phyloP scores from a whole-genome alignment of 1,140 invertebrate genomes.

The Mycetomoellerius zeteki region DNA sequence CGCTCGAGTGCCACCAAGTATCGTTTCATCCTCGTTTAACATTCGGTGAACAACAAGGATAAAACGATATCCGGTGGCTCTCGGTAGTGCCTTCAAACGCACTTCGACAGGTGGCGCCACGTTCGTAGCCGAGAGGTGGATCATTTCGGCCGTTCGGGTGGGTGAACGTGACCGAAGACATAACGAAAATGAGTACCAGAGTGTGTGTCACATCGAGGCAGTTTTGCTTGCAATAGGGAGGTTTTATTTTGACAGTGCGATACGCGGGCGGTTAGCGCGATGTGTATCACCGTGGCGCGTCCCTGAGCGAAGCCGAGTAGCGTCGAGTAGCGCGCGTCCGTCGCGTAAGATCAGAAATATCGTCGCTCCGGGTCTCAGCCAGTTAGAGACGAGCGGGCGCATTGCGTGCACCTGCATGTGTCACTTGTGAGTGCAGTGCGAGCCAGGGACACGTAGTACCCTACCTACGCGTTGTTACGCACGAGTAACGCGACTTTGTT shows the following conservation, averaged over 20 bases:
- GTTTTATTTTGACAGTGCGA: conserved; percentile 83
- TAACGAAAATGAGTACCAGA: conserved; percentile 81
- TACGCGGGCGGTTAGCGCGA: conserved; percentile 72
- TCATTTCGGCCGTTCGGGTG: conserved; percentile 69
- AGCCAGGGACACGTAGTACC: neutral
- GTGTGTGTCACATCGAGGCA: conserved; percentile 82
- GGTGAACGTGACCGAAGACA: conserved; percentile 83
- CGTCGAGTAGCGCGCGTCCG: conserved; percentile 66
- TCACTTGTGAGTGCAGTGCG: conserved; percentile 73
- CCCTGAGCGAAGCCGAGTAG: conserved; percentile 77
- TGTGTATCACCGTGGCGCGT: conserved; percentile 74
- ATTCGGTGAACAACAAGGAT: too few species aligned
- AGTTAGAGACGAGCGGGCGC: conserved; percentile 55
- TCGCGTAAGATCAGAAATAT: conserved; percentile 79
- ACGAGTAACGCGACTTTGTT: conserved; percentile 22
- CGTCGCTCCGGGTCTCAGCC: conserved; percentile 67
- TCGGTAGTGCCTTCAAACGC: too few species aligned
- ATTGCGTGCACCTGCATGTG: conserved; percentile 77
- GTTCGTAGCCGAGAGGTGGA: conserved; percentile 69
- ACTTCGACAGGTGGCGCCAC: conserved; percentile 30
- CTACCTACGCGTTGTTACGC: conserved; percentile 27
- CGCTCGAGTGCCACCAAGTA: too few species aligned
- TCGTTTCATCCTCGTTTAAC: too few species aligned
- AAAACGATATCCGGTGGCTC: too few species aligned
- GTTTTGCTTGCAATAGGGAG: conserved; percentile 79